Evolutionary conservation across 2,797 vertebrate genomes (phyloP).

Genomic region (Smutsia temminckii): DNA sequence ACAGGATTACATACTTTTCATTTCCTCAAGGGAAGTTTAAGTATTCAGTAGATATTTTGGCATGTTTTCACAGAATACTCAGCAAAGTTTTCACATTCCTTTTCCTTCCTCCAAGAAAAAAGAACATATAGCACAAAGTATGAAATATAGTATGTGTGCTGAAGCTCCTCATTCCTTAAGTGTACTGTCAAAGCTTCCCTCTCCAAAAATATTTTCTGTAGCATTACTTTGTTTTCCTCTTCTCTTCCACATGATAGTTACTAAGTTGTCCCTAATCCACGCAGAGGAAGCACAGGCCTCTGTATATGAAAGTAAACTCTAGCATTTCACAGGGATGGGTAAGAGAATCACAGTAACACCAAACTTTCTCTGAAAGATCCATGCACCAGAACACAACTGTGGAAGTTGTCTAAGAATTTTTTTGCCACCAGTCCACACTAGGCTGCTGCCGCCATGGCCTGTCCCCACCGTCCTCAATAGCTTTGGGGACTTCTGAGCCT

Average conservation of each 20-base stretch:
- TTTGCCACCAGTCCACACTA: rapidly evolving
- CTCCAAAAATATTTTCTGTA: neutral
- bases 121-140: neutral
- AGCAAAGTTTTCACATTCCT: neutral
- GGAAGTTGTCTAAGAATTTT: neutral
- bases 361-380: neutral
- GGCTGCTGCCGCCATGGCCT: neutral
- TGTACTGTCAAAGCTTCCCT: neutral
- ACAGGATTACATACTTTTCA: neutral
- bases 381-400: too few relatives aligned
- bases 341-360: neutral
- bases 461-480: rapidly evolving
- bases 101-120: neutral
- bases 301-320: neutral
- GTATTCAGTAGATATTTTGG: neutral
- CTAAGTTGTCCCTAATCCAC: neutral
- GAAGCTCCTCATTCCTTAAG: neutral
- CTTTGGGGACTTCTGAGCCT: neutral
- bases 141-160: neutral
- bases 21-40: neutral
- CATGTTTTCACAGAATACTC: neutral
- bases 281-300: neutral
- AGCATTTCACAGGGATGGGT: neutral
- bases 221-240: neutral
- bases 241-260: too few relatives aligned